Base-by-base conservation (phyloP, 2,888 invertebrate species). In the Lissonota sp. region DNA sequence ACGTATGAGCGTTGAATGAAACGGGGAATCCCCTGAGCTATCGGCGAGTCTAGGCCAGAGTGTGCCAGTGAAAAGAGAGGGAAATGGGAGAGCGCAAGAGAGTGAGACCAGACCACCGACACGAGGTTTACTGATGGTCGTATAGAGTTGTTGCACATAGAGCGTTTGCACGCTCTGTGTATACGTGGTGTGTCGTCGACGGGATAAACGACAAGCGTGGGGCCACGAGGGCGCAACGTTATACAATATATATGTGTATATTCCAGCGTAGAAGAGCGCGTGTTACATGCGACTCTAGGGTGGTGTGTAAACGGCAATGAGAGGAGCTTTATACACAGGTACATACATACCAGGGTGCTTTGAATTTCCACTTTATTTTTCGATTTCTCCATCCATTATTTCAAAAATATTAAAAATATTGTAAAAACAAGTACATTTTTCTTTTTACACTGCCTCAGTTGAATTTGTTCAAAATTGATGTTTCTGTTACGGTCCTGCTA, bases 271-370 rank as follows among this genome's bases (percentile, higher is more conserved):
- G 57, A 53, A 40, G 66, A 63, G 71, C 46, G 71, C 46, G 44
- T 12, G 70, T 80, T 73, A 77, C 70, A 77, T 40, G 76, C 58
- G 57, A 58, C 66, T 62, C 39, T 69, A 73, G 80, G 83, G 82
- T 76, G 81, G 78, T 58, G 82, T 79, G 75, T 80, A 84, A 84
- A 80, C 80, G 82, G 72, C 70, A 80, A 82, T 80, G 71, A 69
- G 66, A 63, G 73, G 49, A 64, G 77, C 70, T 77, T 39, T 64
- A 70, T 74, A 83, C 67, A 63, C 60, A 70, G 60, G 55, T 60
- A 70, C 63, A 62, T 58, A 78, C 70, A 40, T 12, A 67, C 58
- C 42, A 53, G 70, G 46, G 55, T 44, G 55, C n/a, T n/a, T n/a
- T n/a, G n/a, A n/a, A n/a, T n/a, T n/a, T n/a, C n/a, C n/a, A n/a